phyloP scores from a whole-genome alignment of 2,113 vertebrate genomes.

The Oryzias melastigma region DNA sequence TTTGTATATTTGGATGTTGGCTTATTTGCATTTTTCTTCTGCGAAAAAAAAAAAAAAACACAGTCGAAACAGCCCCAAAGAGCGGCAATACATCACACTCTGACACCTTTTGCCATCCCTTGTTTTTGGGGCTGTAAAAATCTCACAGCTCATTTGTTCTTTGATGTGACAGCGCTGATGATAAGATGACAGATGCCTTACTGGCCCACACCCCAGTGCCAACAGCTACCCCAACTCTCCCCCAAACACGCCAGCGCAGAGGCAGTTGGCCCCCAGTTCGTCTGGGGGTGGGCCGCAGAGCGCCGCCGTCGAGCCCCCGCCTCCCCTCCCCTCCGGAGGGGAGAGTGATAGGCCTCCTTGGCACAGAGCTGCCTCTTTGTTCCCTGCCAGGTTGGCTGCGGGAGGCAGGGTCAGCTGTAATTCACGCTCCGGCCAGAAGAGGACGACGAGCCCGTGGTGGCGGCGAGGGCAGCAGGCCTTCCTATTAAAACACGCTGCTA shows the following conservation, averaged over 20 bases:
- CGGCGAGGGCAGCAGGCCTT: slow-evolving; percentile 16
- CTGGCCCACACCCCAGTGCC: slow-evolving; percentile 54
- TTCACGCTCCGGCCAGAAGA: slow-evolving; percentile 66
- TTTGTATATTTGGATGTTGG: slow-evolving; percentile 3
- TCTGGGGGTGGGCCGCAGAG: slow-evolving; percentile 38
- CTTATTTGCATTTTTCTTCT: slow-evolving; percentile 24
- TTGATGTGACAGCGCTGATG: slow-evolving; percentile 63
- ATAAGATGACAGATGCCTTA: slow-evolving; percentile 66
- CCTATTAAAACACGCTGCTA: slow-evolving; percentile 33
- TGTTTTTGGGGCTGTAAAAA: slow-evolving; percentile 49
- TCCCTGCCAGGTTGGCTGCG: slow-evolving; percentile 53
- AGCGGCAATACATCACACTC: slow-evolving; percentile 34
- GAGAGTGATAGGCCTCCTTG: slow-evolving; percentile 53
- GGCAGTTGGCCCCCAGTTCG: slow-evolving; percentile 29
- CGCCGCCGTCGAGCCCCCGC: slow-evolving; percentile 40
- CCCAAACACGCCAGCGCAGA: slow-evolving; percentile 9
- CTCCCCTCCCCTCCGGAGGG: slow-evolving; percentile 24
- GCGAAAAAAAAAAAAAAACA: background rate
- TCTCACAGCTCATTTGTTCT: slow-evolving; percentile 55
- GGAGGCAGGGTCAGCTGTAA: slow-evolving; percentile 63
- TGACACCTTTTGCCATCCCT: slow-evolving; percentile 44
- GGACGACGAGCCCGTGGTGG: slow-evolving; percentile 41
- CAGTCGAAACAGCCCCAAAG: slow-evolving; percentile 13
- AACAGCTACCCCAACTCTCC: slow-evolving; percentile 31
- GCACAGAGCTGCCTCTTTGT: slow-evolving; percentile 68